Percentiles rank a stretch among this genome's conserved stretches.
Evolutionary conservation across 2,888 invertebrate species (phyloP).

Genomic region (Trissoscelio sp.): DNA sequence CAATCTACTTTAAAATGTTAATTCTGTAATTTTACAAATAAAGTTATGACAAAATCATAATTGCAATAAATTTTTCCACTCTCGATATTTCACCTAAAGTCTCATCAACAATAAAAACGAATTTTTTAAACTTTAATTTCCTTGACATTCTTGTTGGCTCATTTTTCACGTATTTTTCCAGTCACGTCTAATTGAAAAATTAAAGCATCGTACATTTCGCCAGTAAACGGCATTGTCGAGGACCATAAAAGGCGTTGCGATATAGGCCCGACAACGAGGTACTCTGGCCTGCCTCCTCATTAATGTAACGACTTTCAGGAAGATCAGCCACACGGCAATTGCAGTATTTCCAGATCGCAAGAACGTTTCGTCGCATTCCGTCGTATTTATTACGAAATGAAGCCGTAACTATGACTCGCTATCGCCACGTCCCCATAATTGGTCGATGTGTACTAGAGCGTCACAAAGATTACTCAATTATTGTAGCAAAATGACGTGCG

Average conservation of each 20-base stretch:
- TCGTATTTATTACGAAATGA: constrained; percentile 50
- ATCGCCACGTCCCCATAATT: constrained; percentile 48
- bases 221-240: constrained; percentile 35
- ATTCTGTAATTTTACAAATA: no score
- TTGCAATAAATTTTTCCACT: no score
- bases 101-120: background rate
- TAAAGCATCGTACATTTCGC: constrained; percentile 34
- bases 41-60: no score
- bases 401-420: constrained; percentile 43
- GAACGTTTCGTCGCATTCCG: constrained; percentile 46
- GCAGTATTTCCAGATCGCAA: constrained; percentile 44
- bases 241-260: constrained; percentile 46
- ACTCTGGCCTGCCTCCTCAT: constrained; percentile 16
- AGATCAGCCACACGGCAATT: constrained; percentile 22
- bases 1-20: no score
- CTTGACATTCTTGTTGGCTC: background rate
- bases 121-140: background rate
- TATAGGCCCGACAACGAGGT: constrained; percentile 13
- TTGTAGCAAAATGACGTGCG: constrained; percentile 35
- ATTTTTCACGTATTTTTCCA: constrained; percentile 21
- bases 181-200: constrained; percentile 47
- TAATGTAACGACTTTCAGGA: constrained; percentile 52
- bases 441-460: constrained; percentile 35
- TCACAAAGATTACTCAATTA: constrained; percentile 55
- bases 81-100: background rate